phyloP scores from a whole-genome alignment of 2,797 vertebrate genomes.

The Botia kubotai region DNA sequence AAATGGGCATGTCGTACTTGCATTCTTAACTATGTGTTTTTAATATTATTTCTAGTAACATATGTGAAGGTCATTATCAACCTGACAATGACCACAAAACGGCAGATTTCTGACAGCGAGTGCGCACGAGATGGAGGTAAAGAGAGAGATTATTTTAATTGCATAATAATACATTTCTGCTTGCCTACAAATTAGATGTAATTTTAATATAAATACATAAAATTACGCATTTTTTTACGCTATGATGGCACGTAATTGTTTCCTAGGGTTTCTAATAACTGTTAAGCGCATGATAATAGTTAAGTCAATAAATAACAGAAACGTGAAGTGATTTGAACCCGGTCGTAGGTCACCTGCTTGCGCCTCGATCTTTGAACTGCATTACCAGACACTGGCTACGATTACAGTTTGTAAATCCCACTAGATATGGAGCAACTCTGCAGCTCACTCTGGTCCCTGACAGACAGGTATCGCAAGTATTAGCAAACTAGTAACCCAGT shows the following conservation, averaged over 20 bases:
- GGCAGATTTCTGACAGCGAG: slow-evolving; percentile 34
- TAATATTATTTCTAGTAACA: slow-evolving; percentile 66
- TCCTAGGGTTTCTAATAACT: slow-evolving; percentile 3
- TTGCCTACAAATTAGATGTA: slow-evolving; percentile 16
- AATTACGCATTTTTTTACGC: slow-evolving; percentile 17
- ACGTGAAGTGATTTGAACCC: slow-evolving; percentile 8
- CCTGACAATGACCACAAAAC: slow-evolving; percentile 18
- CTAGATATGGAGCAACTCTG: slow-evolving; percentile 16
- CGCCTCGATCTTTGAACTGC: slow-evolving; percentile 43
- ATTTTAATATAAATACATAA: slow-evolving; percentile 14
- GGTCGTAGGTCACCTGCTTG: slow-evolving; percentile 6
- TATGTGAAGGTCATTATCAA: slow-evolving; percentile 60
- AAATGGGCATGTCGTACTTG: slow-evolving; percentile 54
- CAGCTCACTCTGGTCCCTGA: slow-evolving; percentile 14
- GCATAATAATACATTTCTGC: slow-evolving; percentile 30
- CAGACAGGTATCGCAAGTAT: slow-evolving; percentile 25
- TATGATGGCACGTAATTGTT: slow-evolving; percentile 9
- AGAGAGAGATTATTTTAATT: slow-evolving; percentile 39
- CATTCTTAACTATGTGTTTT: slow-evolving; percentile 68
- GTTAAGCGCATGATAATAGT: slow-evolving; percentile 28
- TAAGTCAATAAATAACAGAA: slow-evolving; percentile 19
- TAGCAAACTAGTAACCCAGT: slow-evolving; percentile 1
- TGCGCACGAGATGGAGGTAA: slow-evolving; percentile 28
- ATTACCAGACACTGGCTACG: slow-evolving; percentile 36
- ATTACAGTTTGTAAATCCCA: slow-evolving; percentile 46